Base-by-base conservation (phyloP, 2,888 invertebrate species). In the Drosophila paramelanica region DNA sequence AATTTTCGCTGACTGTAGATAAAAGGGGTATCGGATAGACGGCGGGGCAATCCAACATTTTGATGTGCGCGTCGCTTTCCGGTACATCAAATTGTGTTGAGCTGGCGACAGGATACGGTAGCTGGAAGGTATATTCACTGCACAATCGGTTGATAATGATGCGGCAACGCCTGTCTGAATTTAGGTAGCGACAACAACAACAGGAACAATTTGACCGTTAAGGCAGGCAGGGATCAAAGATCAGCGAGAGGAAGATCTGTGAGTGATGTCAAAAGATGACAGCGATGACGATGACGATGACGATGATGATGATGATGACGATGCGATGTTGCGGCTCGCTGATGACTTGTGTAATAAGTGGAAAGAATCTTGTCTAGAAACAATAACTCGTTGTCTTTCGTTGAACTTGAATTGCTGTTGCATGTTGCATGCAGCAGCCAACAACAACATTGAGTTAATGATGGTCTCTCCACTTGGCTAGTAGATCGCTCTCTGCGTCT, bases 311-410 rank as follows among this genome's bases (percentile, higher is more conserved):
- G 84, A 33, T 11, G 71, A 67, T 86, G 83, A 87, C 71, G 88
- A 17, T 23, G 23, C 23, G 23, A 23, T 23, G 23, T 73, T 84
- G 85, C 70, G 64, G 83, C 67, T 43, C 46, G 53, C 65, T 67
- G 77, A 89, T 85, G 84, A 81, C 84, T 89, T 85, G 84, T 85
- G 89, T 89, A 87, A 89, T 84, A 83, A 83, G 83, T 86, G 87
- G 83, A 88, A 88, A 88, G 87, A 83, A 88, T 83, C 83, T 83
- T 83, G 88, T 83, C 88, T 80, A 80, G 81, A 79, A 81, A 88
- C 86, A 83, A 83, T 83, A 83, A 83, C 83, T 83, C 73, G 83
- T 88, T 86, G 88, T 57, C 69, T 83, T 77, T 67, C 79, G 65
- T 76, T 82, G 82, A 88, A 87, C 82, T 82, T 82, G 88, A 82